These are phyloP conservation scores for Sympetrum striolatum DNA, from an alignment of 2,888 invertebrate species.

Conservation along the genomic window DNA sequence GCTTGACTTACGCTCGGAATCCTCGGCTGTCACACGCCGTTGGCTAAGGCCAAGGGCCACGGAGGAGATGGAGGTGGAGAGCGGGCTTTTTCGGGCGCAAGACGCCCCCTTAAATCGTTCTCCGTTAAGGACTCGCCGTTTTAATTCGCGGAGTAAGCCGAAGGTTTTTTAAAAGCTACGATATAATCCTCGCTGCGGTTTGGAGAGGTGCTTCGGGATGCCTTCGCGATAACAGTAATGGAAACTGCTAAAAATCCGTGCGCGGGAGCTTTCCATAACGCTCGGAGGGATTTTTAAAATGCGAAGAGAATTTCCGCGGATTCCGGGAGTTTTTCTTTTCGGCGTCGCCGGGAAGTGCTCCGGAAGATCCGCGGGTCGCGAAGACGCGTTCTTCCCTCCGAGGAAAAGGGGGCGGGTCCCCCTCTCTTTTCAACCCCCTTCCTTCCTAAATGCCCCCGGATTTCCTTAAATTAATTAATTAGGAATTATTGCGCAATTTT, in stretches of 20 bases:
- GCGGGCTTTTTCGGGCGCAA: background rate
- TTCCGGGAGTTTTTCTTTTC: background rate
- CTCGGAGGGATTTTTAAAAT: background rate
- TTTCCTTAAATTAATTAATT: constrained; percentile 22
- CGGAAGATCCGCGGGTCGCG: background rate
- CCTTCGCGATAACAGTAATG: constrained; percentile 22
- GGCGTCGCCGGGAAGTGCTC: background rate
- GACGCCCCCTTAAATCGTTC: background rate
- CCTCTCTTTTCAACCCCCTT: too few species aligned
- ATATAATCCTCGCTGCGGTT: background rate
- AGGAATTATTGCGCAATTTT: background rate
- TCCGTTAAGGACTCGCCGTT: constrained; percentile 22
- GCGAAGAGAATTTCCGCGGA: background rate
- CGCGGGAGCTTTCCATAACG: background rate
- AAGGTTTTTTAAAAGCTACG: background rate
- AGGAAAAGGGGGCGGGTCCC: background rate
- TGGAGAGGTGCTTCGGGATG: background rate
- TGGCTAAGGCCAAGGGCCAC: constrained; percentile 36
- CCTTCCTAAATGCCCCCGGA: background rate
- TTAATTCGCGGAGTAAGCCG: constrained; percentile 13
- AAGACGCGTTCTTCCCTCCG: background rate
- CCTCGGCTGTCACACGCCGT: constrained; percentile 45
- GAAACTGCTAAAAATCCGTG: background rate
- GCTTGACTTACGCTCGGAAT: constrained; percentile 45
- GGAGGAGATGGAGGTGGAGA: background rate